Conservation (phyloP, 2,888 invertebrate genomes). For the Cyclophora punctaria region DNA sequence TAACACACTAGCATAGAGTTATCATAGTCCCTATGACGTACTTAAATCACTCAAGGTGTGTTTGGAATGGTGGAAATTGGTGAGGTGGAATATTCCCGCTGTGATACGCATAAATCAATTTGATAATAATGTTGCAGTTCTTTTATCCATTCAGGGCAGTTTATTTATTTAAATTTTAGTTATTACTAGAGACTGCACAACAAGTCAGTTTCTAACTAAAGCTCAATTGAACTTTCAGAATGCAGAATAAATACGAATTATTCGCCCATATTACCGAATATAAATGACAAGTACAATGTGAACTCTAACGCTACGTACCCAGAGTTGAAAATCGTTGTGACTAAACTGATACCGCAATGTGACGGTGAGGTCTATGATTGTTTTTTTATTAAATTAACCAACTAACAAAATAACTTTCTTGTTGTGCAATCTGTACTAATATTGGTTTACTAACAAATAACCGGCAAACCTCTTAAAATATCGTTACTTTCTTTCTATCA, state of each 20-base stretch:
- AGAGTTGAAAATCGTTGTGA: constrained; percentile 65
- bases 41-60: no score
- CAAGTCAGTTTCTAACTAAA: constrained; percentile 13
- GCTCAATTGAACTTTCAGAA: constrained; percentile 39
- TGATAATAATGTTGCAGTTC: no score
- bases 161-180: constrained; percentile 3
- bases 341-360: constrained; percentile 58
- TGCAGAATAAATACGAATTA: constrained; percentile 38
- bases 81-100: no score
- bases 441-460: background rate
- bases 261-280: constrained; percentile 37
- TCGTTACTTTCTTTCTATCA: no score
- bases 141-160: background rate
- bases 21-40: no score
- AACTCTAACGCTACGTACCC: constrained; percentile 44
- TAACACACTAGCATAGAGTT: no score
- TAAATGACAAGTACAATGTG: constrained; percentile 26
- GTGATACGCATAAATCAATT: no score
- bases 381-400: constrained; percentile 7
- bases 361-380: constrained; percentile 44
- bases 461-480: no score
- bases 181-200: constrained; percentile 11
- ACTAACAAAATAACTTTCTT: constrained; percentile 1
- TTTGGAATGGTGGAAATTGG: no score
- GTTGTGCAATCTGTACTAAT: constrained; percentile 7